phyloP scores from a whole-genome alignment of 2,888 invertebrate genomes.

The Pantelozetes paolii region DNA sequence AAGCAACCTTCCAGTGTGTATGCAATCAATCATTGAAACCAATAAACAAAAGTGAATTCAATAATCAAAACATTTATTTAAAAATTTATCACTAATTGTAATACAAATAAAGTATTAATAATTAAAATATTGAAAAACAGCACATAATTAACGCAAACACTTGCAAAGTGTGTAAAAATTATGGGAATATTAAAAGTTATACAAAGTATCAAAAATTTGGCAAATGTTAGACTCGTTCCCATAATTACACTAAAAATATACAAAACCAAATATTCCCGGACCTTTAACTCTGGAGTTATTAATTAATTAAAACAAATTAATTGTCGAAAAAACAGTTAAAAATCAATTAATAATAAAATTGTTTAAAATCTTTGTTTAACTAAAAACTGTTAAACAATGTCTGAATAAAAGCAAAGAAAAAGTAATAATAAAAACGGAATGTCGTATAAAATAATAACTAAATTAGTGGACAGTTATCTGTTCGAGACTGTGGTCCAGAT shows the following conservation, averaged over 20 bases:
- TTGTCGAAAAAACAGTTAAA: not conserved
- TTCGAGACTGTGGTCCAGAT: conserved; percentile 18
- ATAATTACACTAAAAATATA: not conserved
- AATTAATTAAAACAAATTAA: not conserved
- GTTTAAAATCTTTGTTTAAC: not conserved
- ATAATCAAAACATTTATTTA: conserved; percentile 7
- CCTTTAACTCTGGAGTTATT: not conserved
- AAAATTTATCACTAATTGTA: not conserved
- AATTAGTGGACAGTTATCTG: not conserved
- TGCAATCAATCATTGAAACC: too few species aligned
- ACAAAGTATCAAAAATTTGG: conserved; percentile 6
- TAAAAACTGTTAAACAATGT: not conserved
- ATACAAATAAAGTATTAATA: not conserved
- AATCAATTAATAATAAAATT: not conserved
- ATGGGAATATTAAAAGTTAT: not conserved
- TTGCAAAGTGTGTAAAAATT: not conserved
- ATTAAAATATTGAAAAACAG: conserved; percentile 17
- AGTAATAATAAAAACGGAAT: not conserved
- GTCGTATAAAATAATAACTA: not conserved
- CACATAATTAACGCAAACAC: conserved; percentile 29
- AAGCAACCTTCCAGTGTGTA: too few species aligned
- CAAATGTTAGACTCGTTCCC: not conserved
- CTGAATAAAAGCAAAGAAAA: not conserved
- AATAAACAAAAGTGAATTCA: not conserved
- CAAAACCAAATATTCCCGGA: not conserved